Percentiles rank a stretch among this genome's conserved stretches.
These are phyloP conservation scores for Sebastes glaucus DNA, from an alignment of 2,797 vertebrate species.

Conservation along the genomic window DNA sequence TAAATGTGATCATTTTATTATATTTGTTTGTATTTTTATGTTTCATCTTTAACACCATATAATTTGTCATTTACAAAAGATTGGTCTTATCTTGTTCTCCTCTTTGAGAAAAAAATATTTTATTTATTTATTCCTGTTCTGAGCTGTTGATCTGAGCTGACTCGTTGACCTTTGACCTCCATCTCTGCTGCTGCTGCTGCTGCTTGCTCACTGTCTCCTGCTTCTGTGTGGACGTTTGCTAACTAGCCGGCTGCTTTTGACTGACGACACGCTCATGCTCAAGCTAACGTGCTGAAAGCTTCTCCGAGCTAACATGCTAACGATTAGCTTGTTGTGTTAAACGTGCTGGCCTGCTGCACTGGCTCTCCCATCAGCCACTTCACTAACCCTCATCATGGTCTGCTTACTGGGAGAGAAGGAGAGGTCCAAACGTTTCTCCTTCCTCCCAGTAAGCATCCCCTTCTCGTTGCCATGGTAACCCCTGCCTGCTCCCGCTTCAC, in stretches of 20 bases:
- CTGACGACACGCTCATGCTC: constrained; percentile 9
- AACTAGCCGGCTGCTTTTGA: background rate
- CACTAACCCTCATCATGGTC: background rate
- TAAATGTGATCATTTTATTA: background rate
- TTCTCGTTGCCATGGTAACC: constrained; percentile 39
- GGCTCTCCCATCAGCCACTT: constrained; percentile 41
- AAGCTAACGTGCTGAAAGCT: constrained; percentile 19
- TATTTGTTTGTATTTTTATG: background rate
- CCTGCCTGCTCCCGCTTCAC: constrained; percentile 2
- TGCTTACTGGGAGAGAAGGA: constrained; percentile 50
- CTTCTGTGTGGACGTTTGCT: constrained; percentile 27
- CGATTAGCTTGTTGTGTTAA: constrained; percentile 17
- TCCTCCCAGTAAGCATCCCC: constrained; percentile 66
- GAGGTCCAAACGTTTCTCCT: background rate
- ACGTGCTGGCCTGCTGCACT: constrained; percentile 14
- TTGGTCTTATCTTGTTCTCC: too few species aligned
- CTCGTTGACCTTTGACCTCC: constrained; percentile 33
- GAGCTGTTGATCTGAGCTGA: background rate
- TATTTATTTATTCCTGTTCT: background rate
- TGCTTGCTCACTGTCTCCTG: constrained; percentile 45
- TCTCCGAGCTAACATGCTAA: constrained; percentile 6
- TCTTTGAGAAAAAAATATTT: background rate
- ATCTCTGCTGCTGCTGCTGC: constrained; percentile 29
- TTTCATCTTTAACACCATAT: background rate
- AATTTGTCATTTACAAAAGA: background rate